A percentile compares a stretch with the other conserved stretches of the same genome.
Conservation (phyloP, 1,140 invertebrate species). For the Ericerus pela region DNA sequence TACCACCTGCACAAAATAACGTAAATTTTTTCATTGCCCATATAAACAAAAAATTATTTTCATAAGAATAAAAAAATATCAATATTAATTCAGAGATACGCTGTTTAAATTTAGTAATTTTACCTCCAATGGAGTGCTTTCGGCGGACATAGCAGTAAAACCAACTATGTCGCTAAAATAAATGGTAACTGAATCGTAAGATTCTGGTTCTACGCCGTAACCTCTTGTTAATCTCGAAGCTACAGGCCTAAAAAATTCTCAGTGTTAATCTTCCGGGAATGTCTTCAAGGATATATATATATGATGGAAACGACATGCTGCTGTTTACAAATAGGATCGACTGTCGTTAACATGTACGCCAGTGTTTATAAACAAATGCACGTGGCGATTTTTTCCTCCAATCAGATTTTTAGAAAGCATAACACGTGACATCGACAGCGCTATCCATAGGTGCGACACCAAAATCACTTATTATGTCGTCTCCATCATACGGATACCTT, state of each 20-base stretch:
- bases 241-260: constrained; percentile 45
- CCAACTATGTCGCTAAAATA: constrained; percentile 99
- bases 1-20: constrained; percentile 65
- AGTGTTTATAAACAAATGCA: no score
- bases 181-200: constrained; percentile 84
- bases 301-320: not conserved
- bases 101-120: not conserved
- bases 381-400: no score
- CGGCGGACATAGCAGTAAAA: constrained; percentile 89
- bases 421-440: no score
- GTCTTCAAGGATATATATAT: not conserved
- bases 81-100: no score
- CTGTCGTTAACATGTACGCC: no score
- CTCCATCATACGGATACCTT: no score
- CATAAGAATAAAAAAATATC: no score
- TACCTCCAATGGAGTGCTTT: constrained; percentile 79
- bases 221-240: constrained; percentile 71
- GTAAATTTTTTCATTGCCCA: no score
- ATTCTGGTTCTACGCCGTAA: constrained; percentile 82
- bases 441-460: no score
- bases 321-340: not conserved
- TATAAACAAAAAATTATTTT: no score
- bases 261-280: not conserved
- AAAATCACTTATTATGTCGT: no score
- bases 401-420: no score